phyloP scores from a whole-genome alignment of 1,140 invertebrate genomes.

The Bombus haemorrhoidalis region DNA sequence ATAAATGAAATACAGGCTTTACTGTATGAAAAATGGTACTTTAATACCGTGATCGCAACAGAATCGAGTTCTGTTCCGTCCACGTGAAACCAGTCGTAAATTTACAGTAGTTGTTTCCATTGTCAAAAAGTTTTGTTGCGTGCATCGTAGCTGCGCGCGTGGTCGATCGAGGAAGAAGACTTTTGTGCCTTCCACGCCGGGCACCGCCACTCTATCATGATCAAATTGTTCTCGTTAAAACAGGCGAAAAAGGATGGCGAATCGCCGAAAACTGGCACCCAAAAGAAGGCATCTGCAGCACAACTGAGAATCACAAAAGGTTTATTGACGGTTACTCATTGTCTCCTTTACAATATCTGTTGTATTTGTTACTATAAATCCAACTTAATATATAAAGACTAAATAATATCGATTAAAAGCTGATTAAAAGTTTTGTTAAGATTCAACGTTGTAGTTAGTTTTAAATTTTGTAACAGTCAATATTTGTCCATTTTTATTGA shows the following conservation, averaged over 20 bases:
- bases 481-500: constrained; percentile 15
- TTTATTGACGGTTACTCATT: constrained; percentile 74
- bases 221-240: constrained; percentile 98
- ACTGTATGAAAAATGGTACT: constrained; percentile 23
- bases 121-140: constrained; percentile 51
- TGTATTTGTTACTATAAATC: not conserved
- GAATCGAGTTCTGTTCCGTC: constrained; percentile 42
- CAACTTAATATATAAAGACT: not conserved
- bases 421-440: not conserved
- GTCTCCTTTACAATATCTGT: constrained; percentile 18
- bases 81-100: constrained; percentile 60
- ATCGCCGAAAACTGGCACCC: constrained; percentile 88
- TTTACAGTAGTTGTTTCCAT: constrained; percentile 53
- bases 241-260: constrained; percentile 99
- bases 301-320: constrained; percentile 99
- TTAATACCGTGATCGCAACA: constrained; percentile 46
- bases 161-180: constrained; percentile 46
- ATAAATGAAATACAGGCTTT: constrained; percentile 28
- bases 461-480: not conserved
- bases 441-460: not conserved
- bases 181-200: constrained; percentile 61
- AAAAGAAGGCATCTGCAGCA: constrained; percentile 96
- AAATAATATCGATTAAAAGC: not conserved
- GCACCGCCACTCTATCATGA: constrained; percentile 86
- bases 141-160: constrained; percentile 47